These are phyloP conservation scores for Venustaconcha ellipsiformis DNA, from an alignment of 1,140 invertebrate genomes.

Conservation along the genomic window DNA sequence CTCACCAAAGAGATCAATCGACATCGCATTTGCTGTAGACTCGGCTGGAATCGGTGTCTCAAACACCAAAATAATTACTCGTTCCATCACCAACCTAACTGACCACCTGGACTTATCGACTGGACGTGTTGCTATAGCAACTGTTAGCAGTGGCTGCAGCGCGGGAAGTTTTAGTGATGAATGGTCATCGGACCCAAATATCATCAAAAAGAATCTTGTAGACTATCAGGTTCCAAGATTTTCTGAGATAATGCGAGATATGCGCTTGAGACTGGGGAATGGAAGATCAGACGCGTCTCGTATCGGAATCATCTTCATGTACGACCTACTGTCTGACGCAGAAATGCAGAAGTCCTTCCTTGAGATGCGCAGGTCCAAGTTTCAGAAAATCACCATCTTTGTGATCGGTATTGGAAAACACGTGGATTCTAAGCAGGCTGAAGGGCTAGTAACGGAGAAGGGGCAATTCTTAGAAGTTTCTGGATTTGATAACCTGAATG, in stretches of 20 bases:
- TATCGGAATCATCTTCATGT: constrained; percentile 19
- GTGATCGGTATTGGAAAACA: constrained; percentile 10
- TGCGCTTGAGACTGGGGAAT: constrained; percentile 10
- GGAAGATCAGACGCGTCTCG: constrained; percentile 14
- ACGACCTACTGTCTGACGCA: neutral
- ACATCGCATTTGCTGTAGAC: constrained; percentile 26
- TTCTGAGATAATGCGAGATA: constrained; percentile 12
- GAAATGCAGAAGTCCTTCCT: constrained; percentile 2
- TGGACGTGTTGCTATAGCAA: constrained; percentile 1
- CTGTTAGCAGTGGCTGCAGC: constrained; percentile 11
- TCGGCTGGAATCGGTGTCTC: constrained; percentile 14
- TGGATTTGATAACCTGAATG: constrained; percentile 1
- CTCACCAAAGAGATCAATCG: neutral
- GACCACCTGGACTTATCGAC: neutral
- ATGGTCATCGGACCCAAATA: neutral
- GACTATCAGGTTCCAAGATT: constrained; percentile 2
- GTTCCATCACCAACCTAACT: constrained; percentile 15
- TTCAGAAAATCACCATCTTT: constrained; percentile 10
- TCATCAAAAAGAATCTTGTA: constrained; percentile 2
- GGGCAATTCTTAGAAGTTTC: constrained; percentile 4
- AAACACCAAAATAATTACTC: constrained; percentile 12
- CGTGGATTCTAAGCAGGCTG: constrained; percentile 2
- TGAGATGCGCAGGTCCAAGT: constrained; percentile 7
- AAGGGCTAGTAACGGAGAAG: neutral
- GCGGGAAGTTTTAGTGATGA: neutral